Evolutionary conservation across 2,797 vertebrate genomes (phyloP), one percentile per base, ranked within the genome.

Genomic region (Crenuchus spilurus): DNA sequence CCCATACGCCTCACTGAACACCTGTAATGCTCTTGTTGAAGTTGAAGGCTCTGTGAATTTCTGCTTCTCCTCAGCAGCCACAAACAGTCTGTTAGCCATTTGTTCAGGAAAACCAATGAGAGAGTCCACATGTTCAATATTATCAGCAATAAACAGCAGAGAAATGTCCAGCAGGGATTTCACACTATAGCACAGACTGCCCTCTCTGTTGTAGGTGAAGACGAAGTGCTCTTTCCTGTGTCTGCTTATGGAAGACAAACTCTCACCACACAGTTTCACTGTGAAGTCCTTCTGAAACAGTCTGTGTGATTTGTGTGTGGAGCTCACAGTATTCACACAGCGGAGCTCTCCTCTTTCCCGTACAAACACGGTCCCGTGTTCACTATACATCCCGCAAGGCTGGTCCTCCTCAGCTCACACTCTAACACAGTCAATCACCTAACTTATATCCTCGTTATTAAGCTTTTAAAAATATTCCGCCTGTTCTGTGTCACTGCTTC

Each of bases 71-170:
- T 97, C 96, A 6, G 95, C 95, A 2, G 95, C 94, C 48, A 92
- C 90, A 71, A 99, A 99, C 2, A 99, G 92, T 78, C 88, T 94
- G 73, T 95, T 94, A 10, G 95, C 98, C 80, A 99, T 94, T 88
- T 98, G 96, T 68, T 98, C 98, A 0, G 97, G 98, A 83, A 99
- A 99, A 61, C 94, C 96, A 49, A 95, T 89, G 80, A 99, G 86
- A 0, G 97, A 99, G 76, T 99, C 98, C 61, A 99, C 92, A 68
- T 95, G 92, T 74, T 97, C 94, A 24, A 97, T 93, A 31, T 98
- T 96, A 85, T 95, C 94, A 24, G 94, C 95, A 26, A 99, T 94
- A 81, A 98, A 97, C 69, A 91, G 87, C 74, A 99, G 81, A 6
- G 92, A 90, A 0, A 98, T 89, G 83, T 94, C 93, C 87, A 98